Conservation (phyloP, 2,888 invertebrate genomes). For the Andrena hattorfiana region DNA sequence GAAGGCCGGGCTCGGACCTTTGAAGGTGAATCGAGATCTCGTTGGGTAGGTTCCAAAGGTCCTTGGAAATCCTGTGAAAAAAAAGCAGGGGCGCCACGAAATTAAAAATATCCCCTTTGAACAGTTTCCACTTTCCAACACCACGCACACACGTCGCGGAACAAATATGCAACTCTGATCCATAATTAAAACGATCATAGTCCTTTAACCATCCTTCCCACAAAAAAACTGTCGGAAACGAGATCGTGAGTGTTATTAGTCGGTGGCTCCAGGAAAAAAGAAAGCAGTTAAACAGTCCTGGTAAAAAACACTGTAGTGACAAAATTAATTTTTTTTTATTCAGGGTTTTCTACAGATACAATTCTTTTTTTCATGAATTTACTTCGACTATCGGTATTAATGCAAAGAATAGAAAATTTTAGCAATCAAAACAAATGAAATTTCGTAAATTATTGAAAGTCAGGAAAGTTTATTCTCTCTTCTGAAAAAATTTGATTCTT, state of each 20-base stretch:
- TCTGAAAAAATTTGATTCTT: too few relatives aligned
- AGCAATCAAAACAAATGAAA: too few relatives aligned
- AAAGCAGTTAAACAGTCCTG: too few relatives aligned
- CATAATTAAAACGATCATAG: slow-evolving; percentile 35
- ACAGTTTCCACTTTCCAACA: slow-evolving; percentile 29
- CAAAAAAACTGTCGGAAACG: slow-evolving; percentile 10
- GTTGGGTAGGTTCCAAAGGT: background rate
- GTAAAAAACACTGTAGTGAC: too few relatives aligned
- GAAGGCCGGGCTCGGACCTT: slow-evolving; percentile 1
- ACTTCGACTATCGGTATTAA: too few relatives aligned
- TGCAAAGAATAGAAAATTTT: too few relatives aligned
- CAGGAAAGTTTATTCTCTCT: too few relatives aligned
- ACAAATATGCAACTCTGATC: slow-evolving; percentile 19
- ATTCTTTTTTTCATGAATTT: too few relatives aligned
- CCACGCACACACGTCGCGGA: too few relatives aligned
- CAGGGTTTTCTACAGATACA: too few relatives aligned
- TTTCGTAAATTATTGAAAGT: too few relatives aligned
- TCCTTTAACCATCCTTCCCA: slow-evolving; percentile 20
- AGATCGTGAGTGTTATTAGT: background rate
- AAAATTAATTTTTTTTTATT: too few relatives aligned
- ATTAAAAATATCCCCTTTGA: background rate
- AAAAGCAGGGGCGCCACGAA: background rate
- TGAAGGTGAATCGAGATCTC: background rate
- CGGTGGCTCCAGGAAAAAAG: background rate
- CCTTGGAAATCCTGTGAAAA: background rate